These are phyloP conservation scores for Icerya purchasi DNA, from an alignment of 2,888 invertebrate genomes.

Conservation along the genomic window DNA sequence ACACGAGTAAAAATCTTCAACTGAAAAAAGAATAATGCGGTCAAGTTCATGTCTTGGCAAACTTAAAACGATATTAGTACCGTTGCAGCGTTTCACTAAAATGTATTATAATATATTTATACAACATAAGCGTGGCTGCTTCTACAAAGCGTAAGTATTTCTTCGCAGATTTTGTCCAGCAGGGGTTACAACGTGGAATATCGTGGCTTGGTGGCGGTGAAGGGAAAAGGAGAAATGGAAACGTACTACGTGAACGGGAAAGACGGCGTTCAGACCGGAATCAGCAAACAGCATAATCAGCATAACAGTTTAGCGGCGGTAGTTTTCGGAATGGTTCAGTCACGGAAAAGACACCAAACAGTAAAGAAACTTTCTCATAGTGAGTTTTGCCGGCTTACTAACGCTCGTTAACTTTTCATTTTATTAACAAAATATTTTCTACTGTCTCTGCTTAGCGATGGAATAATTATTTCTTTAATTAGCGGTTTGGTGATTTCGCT, in stretches of 20 bases:
- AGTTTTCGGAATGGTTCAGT: conserved; percentile 73
- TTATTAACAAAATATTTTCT: too few species aligned
- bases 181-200: conserved; percentile 49
- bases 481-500: too few species aligned
- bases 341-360: conserved; percentile 40
- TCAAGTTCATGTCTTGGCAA: too few species aligned
- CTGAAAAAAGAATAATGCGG: too few species aligned
- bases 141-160: conserved; percentile 4
- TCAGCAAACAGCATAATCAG: conserved; percentile 44
- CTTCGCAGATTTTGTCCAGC: conserved; percentile 43
- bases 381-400: conserved; percentile 15
- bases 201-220: conserved; percentile 73
- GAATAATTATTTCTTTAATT: too few species aligned
- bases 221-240: conserved; percentile 89
- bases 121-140: too few species aligned
- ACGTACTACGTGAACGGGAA: conserved; percentile 72
- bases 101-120: too few species aligned
- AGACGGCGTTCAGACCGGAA: conserved; percentile 33
- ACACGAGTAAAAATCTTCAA: too few species aligned
- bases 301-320: conserved; percentile 64
- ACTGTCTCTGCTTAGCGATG: too few species aligned
- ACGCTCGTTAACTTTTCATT: conserved; percentile 1
- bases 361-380: conserved; percentile 19
- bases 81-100: too few species aligned
- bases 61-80: too few species aligned